These are phyloP conservation scores for Scaptomyza flava DNA, from an alignment of 2,888 invertebrate species.

Conservation along the genomic window DNA sequence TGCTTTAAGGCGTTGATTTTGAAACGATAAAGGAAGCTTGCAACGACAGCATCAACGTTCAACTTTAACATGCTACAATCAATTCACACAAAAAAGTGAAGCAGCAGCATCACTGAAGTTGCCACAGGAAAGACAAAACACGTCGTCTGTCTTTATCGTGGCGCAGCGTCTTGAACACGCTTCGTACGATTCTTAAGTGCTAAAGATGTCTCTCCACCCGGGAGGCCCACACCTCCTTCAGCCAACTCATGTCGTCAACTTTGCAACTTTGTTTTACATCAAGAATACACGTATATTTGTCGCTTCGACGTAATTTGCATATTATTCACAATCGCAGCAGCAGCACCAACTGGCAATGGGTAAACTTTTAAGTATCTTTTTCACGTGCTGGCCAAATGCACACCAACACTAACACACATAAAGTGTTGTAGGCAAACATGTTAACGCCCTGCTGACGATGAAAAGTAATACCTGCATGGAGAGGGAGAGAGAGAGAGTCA, in stretches of 20 bases:
- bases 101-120: conserved; percentile 21
- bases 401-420: conserved; percentile 3
- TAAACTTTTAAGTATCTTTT: conserved; percentile 72
- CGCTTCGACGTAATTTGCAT: conserved; percentile 75
- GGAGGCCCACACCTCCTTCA: neutral
- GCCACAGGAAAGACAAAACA: conserved; percentile 44
- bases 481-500: neutral
- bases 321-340: conserved; percentile 72
- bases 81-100: conserved; percentile 48
- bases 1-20: conserved; percentile 69
- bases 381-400: conserved; percentile 62
- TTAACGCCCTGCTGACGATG: conserved; percentile 49
- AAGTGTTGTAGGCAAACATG: conserved; percentile 33
- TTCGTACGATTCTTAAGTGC: conserved; percentile 72
- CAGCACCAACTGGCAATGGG: conserved; percentile 16
- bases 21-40: conserved; percentile 43
- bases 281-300: conserved; percentile 77
- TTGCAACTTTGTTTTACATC: conserved; percentile 75
- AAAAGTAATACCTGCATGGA: conserved; percentile 29
- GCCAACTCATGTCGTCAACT: conserved; percentile 38
- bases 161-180: conserved; percentile 70
- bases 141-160: conserved; percentile 25
- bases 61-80: conserved; percentile 61
- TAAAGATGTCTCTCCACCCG: conserved; percentile 46
- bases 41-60: conserved; percentile 51